Base-by-base conservation (phyloP, 2,113 vertebrate genomes). In the Pleuronectes platessa region DNA sequence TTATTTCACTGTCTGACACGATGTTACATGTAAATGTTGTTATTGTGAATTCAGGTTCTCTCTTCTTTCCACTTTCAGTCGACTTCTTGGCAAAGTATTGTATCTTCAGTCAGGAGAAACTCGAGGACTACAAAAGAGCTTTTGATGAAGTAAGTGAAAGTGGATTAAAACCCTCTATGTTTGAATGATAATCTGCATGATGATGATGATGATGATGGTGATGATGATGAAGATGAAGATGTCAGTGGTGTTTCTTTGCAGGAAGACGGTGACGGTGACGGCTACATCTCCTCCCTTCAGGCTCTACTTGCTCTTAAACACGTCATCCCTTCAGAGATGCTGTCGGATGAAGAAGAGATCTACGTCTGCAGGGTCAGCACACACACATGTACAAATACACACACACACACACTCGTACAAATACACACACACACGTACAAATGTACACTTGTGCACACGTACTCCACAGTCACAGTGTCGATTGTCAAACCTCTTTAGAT, bases 41-140 rank as follows among this genome's bases (percentile, higher is more conserved):
- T 31, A 31, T 31, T 31, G 42, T 45, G 45, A 49, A 49, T 17
- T 18, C 17, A 42, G 40, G 40, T 21, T 40, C 24, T 37, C 49
- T 62, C 71, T 65, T 69, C 61, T 84, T 82, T 90, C 81, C 76
- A 88, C 59, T 92, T 88, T 94, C 94, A 94, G 95, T 96, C 90
- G 93, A 97, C 95, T 97, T 99, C 94, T 95, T 98, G 95, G 96
- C 96, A 94, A 96, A 97, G 94, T 96, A 93, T 88, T 94, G 95
- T 92, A 96, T 98, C 93, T 97, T 98, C 94, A 96, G 94, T 91
- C 93, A 93, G 88, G 95, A 97, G 94, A 97, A 96, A 94, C 89
- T 97, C 94, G 94, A 93, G 0, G 90, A 92, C 84, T 93, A 98
- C 95, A 97, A 97, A 96, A 96, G 93, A 89, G 94, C 94, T 94